Evolutionary conservation across 1,140 invertebrate genomes (phyloP).

Genomic region (Zaprionus nigranus): DNA sequence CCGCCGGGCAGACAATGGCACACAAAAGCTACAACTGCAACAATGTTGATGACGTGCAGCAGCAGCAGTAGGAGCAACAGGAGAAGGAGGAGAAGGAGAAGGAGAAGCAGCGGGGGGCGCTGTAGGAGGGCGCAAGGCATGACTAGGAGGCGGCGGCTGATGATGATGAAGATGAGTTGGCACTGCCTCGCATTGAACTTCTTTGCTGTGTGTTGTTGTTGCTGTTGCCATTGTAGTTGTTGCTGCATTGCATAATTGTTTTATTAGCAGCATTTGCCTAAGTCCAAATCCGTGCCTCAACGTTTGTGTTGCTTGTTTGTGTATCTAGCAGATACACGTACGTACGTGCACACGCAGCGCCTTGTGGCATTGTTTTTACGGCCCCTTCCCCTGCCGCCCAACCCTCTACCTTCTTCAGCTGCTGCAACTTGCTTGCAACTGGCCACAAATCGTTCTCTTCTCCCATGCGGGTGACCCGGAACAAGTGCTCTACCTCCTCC

Average conservation of each 20-base stretch:
- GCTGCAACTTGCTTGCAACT: slow-evolving; percentile 17
- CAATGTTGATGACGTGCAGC: slow-evolving; percentile 46
- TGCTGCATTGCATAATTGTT: slow-evolving; percentile 76
- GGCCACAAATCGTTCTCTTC: slow-evolving; percentile 15
- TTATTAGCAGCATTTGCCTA: slow-evolving; percentile 77
- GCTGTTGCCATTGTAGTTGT: slow-evolving; percentile 30
- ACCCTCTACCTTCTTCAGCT: not conserved
- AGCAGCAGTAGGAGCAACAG: not conserved
- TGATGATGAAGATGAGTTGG: slow-evolving; percentile 48
- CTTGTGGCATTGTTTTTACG: slow-evolving; percentile 60
- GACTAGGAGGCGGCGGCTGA: slow-evolving; percentile 21
- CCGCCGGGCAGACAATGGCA: slow-evolving; percentile 74
- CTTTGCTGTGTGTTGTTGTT: slow-evolving; percentile 21
- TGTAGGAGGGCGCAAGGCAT: not conserved
- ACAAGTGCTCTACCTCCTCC: not conserved
- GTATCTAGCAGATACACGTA: slow-evolving; percentile 73
- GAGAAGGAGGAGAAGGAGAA: not conserved
- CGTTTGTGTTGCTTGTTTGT: slow-evolving; percentile 38
- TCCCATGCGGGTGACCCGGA: slow-evolving; percentile 4
- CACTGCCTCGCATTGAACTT: slow-evolving; percentile 29
- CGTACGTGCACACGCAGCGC: slow-evolving; percentile 52
- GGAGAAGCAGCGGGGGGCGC: too few species aligned
- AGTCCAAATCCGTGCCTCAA: slow-evolving; percentile 65
- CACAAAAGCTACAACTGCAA: slow-evolving; percentile 54
- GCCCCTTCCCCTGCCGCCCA: not conserved